A percentile compares a stretch with the other conserved stretches of the same genome.
Conservation (phyloP, 2,113 vertebrate species). For the Agapornis roseicollis region DNA sequence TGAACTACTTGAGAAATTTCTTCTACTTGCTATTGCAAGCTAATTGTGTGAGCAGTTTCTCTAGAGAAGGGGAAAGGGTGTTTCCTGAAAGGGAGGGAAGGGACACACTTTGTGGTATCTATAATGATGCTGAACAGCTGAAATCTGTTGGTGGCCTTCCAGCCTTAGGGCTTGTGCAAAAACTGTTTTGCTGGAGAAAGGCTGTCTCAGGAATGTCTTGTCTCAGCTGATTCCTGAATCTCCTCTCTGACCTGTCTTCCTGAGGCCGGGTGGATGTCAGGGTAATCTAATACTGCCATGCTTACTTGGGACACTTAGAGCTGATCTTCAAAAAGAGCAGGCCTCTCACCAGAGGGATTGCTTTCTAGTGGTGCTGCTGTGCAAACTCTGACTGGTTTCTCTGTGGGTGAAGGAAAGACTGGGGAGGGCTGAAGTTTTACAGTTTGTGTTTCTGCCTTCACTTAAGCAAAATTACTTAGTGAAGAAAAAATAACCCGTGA, state of each 20-base stretch:
- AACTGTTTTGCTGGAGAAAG: background rate
- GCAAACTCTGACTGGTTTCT: background rate
- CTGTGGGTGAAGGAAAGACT: background rate
- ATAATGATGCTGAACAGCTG: background rate
- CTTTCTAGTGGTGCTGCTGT: background rate
- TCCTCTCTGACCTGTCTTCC: background rate
- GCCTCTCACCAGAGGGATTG: background rate
- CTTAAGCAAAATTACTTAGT: background rate
- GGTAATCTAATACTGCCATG: background rate
- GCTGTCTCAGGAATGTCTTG: background rate
- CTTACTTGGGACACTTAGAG: background rate
- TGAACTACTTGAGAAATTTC: background rate
- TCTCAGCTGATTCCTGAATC: background rate
- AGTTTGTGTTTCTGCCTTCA: background rate
- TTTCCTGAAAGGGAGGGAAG: background rate
- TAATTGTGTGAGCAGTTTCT: background rate
- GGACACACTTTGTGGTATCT: rapidly evolving
- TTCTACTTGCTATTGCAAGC: background rate
- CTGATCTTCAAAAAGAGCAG: background rate
- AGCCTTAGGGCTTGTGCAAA: background rate
- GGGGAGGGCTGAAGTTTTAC: background rate
- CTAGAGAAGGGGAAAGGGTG: background rate
- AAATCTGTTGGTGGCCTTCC: background rate
- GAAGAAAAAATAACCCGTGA: background rate
- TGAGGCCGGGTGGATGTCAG: background rate